Evolutionary conservation across 2,888 invertebrate genomes (phyloP).

Genomic region (Orchestes rusci): DNA sequence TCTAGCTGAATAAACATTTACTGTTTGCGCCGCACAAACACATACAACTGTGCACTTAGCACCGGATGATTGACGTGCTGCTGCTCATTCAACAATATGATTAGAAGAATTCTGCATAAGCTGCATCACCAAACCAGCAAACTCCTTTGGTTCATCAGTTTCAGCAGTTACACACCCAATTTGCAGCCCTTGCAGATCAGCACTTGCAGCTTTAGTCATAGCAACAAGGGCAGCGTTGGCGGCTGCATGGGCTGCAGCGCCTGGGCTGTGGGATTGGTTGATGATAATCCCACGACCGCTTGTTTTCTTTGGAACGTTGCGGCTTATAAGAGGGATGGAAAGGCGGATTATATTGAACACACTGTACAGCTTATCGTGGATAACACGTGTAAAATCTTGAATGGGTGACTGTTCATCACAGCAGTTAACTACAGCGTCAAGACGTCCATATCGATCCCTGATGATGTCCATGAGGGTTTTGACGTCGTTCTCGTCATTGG

Average conservation of each 20-base stretch:
- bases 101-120: too few species aligned
- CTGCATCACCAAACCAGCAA: constrained; percentile 17
- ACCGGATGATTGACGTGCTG: constrained; percentile 19
- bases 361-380: constrained; percentile 15
- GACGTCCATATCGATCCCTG: constrained; percentile 14
- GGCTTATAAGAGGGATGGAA: constrained; percentile 10
- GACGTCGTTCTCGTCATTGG: constrained; percentile 12
- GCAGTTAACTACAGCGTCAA: constrained; percentile 20
- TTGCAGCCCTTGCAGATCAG: constrained; percentile 12
- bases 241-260: constrained; percentile 14
- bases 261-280: constrained; percentile 12
- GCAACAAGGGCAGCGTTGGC: constrained; percentile 16
- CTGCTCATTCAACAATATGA: too few species aligned
- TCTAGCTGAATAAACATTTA: constrained; percentile 16
- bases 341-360: constrained; percentile 13
- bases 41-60: constrained; percentile 19
- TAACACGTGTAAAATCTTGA: too few species aligned
- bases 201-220: constrained; percentile 12
- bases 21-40: constrained; percentile 18
- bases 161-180: constrained; percentile 10
- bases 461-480: constrained; percentile 10
- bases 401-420: constrained; percentile 12
- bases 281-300: constrained; percentile 19
- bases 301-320: constrained; percentile 13
- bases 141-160: constrained; percentile 10